phyloP scores from a whole-genome alignment of 2,797 vertebrate genomes.

The Anguilla anguilla region DNA sequence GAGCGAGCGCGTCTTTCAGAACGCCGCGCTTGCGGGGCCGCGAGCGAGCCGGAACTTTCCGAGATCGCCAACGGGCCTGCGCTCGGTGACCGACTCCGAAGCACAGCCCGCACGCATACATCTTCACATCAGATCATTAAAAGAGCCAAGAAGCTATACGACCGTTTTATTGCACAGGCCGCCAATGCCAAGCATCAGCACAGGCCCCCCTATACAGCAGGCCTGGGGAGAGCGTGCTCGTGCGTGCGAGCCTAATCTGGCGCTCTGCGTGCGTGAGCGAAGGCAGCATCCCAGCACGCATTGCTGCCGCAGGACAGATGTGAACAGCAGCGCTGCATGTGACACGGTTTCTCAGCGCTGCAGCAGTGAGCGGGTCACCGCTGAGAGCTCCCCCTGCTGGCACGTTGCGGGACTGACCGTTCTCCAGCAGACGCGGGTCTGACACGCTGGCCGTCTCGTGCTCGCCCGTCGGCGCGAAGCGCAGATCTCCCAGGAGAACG shows the following conservation, averaged over 20 bases:
- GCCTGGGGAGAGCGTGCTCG: background rate
- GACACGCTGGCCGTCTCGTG: slow-evolving; percentile 80
- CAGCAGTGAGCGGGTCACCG: background rate
- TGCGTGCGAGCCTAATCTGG: background rate
- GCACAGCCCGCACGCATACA: background rate
- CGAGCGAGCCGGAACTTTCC: background rate
- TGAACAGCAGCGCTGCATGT: slow-evolving; percentile 47
- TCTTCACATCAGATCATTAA: background rate
- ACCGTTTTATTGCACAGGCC: background rate
- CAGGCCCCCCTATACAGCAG: too few relatives aligned
- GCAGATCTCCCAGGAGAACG: slow-evolving; percentile 86
- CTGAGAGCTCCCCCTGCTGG: background rate
- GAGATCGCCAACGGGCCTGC: background rate
- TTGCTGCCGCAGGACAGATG: slow-evolving; percentile 37
- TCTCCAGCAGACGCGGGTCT: slow-evolving; percentile 88
- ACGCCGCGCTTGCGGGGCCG: background rate
- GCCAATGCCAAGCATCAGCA: background rate
- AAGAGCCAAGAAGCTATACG: background rate
- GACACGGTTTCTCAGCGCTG: slow-evolving; percentile 31
- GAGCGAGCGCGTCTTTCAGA: background rate
- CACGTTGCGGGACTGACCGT: slow-evolving; percentile 78
- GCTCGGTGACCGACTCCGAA: background rate
- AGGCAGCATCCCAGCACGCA: slow-evolving; percentile 36
- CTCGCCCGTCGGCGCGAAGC: slow-evolving; percentile 80
- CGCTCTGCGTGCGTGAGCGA: slow-evolving; percentile 40